Evolutionary conservation across 2,888 invertebrate species (phyloP), one percentile per base, ranked within the genome.

Genomic region (Ochropleura leucogaster): DNA sequence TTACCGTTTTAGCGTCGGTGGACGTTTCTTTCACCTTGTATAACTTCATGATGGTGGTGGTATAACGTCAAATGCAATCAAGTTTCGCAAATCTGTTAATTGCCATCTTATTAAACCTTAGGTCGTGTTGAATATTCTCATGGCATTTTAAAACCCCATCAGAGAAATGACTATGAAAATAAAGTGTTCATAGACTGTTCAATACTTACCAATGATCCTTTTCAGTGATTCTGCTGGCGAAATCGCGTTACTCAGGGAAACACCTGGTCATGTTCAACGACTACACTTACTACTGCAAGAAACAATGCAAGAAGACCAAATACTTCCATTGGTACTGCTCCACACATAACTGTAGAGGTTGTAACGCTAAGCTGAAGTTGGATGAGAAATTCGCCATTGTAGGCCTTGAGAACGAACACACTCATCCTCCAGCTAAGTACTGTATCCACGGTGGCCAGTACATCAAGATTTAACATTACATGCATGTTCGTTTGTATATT

Each of bases 201-300:
- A 68, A 4, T n/a, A 51, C 51, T 79, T 30, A 79, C 49, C n/a
- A 53, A 10, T 53, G 4, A n/a, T n/a, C n/a, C 9, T 53, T 53
- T 53, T 4, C 53, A 53, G 53, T 53, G 53, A 53, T 53, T n/a
- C n/a, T 53, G n/a, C n/a, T 53, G n/a, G n/a, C 53, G 53, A 53
- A 53, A 53, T 53, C 53, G 4, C 53, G 53, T 0, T 53, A 55
- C 10, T 55, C 53, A 20, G 53, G 53, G 2, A 12, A 55, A 55
- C 53, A 55, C 12, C 53, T 55, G 10, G 10, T 55, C n/a, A 55
- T 55, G 89, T 92, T 89, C 83, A 92, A 94, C 62, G 92, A 94
- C 75, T 95, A 95, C 83, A 95, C 95, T 0, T 95, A 95, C 82
- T 95, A 94, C 86, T 94, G 93, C 87, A 95, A 95, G 88, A 93